These are phyloP conservation scores for Pristionchus japonicus DNA, from an alignment of 2,888 invertebrate genomes.

Conservation along the genomic window DNA sequence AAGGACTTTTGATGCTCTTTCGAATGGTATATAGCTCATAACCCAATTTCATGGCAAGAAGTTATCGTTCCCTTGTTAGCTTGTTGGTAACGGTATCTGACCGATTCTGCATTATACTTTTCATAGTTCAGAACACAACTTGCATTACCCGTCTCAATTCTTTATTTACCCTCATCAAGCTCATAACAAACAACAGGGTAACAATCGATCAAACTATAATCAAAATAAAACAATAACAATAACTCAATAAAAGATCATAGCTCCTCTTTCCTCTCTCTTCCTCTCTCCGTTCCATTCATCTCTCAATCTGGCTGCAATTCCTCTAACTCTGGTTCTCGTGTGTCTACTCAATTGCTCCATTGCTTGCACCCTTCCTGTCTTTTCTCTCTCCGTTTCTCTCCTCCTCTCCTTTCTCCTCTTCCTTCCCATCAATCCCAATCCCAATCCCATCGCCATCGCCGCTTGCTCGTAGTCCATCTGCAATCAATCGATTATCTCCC, in stretches of 20 bases:
- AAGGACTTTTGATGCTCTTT: too few relatives aligned
- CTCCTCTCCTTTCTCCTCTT: conserved; percentile 23
- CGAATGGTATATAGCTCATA: too few relatives aligned
- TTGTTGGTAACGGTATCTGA: neutral
- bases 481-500: neutral
- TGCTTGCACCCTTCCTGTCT: neutral
- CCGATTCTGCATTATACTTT: neutral
- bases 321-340: conserved; percentile 9
- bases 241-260: neutral
- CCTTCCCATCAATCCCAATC: conserved; percentile 21
- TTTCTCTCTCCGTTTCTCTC: neutral
- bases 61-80: too few relatives aligned
- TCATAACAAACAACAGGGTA: conserved; percentile 13
- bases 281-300: conserved; percentile 4
- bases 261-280: conserved; percentile 12
- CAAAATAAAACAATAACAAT: conserved; percentile 1
- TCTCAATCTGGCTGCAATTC: neutral
- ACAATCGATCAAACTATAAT: too few relatives aligned
- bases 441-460: conserved; percentile 11
- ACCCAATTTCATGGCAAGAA: too few relatives aligned
- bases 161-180: too few relatives aligned
- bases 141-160: conserved; percentile 4
- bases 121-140: neutral
- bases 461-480: conserved; percentile 21
- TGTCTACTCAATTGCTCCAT: conserved; percentile 23